phyloP scores from a whole-genome alignment of 2,113 vertebrate species.

The Aptenodytes patagonicus region DNA sequence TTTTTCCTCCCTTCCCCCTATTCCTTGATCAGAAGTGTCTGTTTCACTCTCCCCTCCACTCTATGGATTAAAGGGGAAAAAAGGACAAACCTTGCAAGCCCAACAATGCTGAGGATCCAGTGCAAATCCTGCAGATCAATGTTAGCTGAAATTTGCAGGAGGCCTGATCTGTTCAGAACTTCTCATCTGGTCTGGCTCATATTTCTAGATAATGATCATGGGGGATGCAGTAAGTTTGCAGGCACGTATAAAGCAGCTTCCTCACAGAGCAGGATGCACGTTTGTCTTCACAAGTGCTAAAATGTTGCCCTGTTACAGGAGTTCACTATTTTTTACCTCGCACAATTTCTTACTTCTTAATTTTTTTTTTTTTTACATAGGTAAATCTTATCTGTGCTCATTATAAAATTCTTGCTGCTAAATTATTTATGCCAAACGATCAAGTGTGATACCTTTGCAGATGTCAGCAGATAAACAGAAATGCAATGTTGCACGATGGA shows the following conservation, averaged over 20 bases:
- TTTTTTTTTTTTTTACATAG: not conserved
- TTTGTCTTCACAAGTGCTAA: not conserved
- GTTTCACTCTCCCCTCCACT: not conserved
- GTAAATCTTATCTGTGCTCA: slow-evolving; percentile 1
- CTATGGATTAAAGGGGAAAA: not conserved
- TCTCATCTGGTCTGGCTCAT: slow-evolving; percentile 67
- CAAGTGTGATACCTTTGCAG: slow-evolving; percentile 20
- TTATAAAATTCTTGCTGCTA: slow-evolving; percentile 18
- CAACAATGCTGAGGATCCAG: slow-evolving; percentile 75
- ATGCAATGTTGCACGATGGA: slow-evolving; percentile 48
- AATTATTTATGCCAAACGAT: slow-evolving; percentile 66
- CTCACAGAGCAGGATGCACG: not conserved
- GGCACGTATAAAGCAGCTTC: not conserved
- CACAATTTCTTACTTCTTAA: not conserved
- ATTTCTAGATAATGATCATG: slow-evolving; percentile 82
- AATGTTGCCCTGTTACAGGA: not conserved
- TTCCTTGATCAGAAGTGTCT: not conserved
- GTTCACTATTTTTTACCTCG: not conserved
- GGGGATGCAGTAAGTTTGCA: slow-evolving; percentile 58
- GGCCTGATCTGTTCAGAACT: slow-evolving; percentile 64
- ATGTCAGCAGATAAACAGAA: slow-evolving; percentile 56
- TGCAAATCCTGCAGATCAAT: slow-evolving; percentile 81
- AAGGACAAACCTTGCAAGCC: slow-evolving; percentile 36
- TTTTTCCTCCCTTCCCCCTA: not conserved
- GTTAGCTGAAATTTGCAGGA: slow-evolving; percentile 85